Base-by-base conservation (phyloP, 2,888 invertebrate species). In the Drosophila basisetae region DNA sequence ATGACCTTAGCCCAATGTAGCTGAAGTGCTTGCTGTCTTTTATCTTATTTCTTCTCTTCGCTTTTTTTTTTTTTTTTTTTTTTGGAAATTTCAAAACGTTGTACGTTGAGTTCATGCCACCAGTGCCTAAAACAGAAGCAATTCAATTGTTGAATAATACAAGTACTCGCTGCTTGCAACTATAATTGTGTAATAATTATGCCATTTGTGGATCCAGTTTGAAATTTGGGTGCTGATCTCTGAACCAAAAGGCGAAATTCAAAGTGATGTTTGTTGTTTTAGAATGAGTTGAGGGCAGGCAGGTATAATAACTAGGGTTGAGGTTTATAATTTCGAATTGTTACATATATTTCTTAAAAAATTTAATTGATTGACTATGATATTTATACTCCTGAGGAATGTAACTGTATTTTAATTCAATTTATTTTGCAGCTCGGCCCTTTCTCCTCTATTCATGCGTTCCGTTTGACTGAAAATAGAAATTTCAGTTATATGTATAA, bases 1-100 rank as follows among this genome's bases (percentile, higher is more conserved):
- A 88, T 88, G 89, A 87, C 87, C 87, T 88, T 88, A 89, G 87
- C 78, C 78, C 81, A 81, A 73, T 64, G 80, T 71, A 33, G 62
- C 74, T 69, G 69, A 77, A 78, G 62, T 72, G 68, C 68, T 66
- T 66, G 58, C 67, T 72, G 64, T 69, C 72, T 75, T 67, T 64
- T 66, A 71, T 74, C 58, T 64, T 41, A 25, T 52, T 70, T 71
- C 66, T 59, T 54, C 63, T 58, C 37, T 53, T 67, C 66, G 18
- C 37, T 58, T 52, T 56, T 55, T 31, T 7, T 30, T 30, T 56
- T 50, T 61, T 37, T 56, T 55, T 66, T 54, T 54, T 50, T 60
- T 55, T 68, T 72, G 54, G 37, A 37, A 67, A 74, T 84, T 84
- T 76, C 78, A 80, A 82, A 84, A 84, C 62, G 50, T 18, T 74